Evolutionary conservation across 2,113 vertebrate species (phyloP).

Genomic region (Stercorarius parasiticus): DNA sequence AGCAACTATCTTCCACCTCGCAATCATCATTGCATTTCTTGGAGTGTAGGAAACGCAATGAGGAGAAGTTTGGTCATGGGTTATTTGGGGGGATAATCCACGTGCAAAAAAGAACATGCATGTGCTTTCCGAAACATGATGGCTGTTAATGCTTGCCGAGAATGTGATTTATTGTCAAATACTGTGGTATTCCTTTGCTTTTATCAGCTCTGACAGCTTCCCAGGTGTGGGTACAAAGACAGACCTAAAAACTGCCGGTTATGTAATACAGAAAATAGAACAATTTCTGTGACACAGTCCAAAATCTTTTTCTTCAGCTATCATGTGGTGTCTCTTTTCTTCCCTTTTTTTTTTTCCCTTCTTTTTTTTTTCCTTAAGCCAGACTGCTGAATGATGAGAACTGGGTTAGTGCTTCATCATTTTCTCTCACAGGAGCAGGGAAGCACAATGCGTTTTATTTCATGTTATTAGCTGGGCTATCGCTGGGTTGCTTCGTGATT

Average conservation of each 20-base stretch:
- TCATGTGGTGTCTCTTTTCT: neutral
- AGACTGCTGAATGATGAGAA: constrained; percentile 57
- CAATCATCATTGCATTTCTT: neutral
- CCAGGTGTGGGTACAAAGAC: constrained; percentile 56
- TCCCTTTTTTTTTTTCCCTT: neutral
- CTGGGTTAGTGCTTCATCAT: constrained; percentile 45
- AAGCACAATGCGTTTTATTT: constrained; percentile 68
- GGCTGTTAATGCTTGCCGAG: constrained; percentile 38
- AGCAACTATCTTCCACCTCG: neutral
- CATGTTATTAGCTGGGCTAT: constrained; percentile 62
- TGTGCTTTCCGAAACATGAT: constrained; percentile 14
- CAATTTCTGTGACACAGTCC: constrained; percentile 58
- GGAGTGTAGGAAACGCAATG: neutral
- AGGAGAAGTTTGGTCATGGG: constrained; percentile 30
- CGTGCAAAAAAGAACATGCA: constrained; percentile 9
- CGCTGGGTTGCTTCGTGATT: constrained; percentile 36
- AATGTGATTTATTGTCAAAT: constrained; percentile 58
- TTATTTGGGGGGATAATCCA: constrained; percentile 37
- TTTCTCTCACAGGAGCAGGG: constrained; percentile 46
- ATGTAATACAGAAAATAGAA: constrained; percentile 66
- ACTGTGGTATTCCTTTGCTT: constrained; percentile 44
- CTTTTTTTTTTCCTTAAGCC: constrained; percentile 37
- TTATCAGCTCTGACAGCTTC: constrained; percentile 65
- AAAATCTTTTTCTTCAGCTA: constrained; percentile 56
- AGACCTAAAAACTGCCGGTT: constrained; percentile 54